Evolutionary conservation across 1,140 invertebrate genomes (phyloP), one percentile per base, ranked within the genome.

Genomic region (Teleogryllus occipitalis): DNA sequence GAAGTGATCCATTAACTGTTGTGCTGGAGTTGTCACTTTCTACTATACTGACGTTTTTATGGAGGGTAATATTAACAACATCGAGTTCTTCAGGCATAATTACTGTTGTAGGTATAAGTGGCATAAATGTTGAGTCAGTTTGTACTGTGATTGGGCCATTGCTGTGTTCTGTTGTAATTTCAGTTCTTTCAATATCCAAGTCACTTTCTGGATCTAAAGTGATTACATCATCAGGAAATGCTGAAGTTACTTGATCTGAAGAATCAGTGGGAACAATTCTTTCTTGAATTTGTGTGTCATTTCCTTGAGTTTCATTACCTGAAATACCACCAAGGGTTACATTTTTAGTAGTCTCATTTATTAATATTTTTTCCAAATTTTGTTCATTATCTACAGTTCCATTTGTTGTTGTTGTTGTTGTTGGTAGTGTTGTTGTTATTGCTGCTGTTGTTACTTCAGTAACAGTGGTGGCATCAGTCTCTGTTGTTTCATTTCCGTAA

Each of bases 11-110:
- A 74, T 72, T 78, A 47, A 78, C 12, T 18, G 27, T 46, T 75
- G 74, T 74, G 22, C 72, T n/a, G 75, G 65, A 75, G 22, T 79
- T 47, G 47, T 79, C 39, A 39, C 54, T 54, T 46, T 80, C 79
- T 54, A 76, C 39, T 47, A 81, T 78, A 65, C 72, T 81, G 77
- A 87, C 86, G 79, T 87, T 87, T 49, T 85, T 87, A 81, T 85
- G 86, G 47, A 87, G 82, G 39, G 87, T 86, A 21, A 87, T 85
- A 82, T 87, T 86, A 84, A 86, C 84, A 74, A 86, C 84, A 12
- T 87, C 81, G 65, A 85, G 84, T 80, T 87, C 83, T 76, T 85
- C 84, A 5, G 85, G 84, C 83, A 85, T 84, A 77, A 85, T 65
- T 27, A 85, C 80, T 21, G 82, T 84, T 80, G 84, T 83, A 39